Conservation (phyloP, 2,888 invertebrate genomes). For the Nesidiocoris tenuis region DNA sequence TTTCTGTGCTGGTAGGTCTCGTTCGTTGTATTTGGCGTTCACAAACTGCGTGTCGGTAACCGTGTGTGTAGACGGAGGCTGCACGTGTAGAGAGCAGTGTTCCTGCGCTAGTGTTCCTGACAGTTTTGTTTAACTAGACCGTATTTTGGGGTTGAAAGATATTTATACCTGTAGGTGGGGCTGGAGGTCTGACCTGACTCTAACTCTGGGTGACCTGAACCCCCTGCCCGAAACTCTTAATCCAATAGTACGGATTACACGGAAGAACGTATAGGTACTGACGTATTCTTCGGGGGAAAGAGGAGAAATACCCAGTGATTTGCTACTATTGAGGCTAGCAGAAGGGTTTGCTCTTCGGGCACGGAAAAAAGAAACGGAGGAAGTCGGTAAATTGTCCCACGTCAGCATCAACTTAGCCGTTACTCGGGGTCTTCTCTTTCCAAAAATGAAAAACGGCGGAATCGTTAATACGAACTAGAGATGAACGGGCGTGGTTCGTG, state of each 20-base stretch:
- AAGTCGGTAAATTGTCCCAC: conserved; percentile 4
- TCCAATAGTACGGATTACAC: not conserved
- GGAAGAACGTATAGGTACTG: not conserved
- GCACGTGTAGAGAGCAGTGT: not conserved
- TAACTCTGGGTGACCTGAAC: not conserved
- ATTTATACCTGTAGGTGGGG: conserved; percentile 7
- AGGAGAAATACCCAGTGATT: conserved; percentile 8
- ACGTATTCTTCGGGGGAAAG: not conserved
- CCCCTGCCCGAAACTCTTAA: not conserved
- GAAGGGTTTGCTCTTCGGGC: not conserved
- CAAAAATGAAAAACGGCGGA: no score
- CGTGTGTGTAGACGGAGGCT: not conserved
- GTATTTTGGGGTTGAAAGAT: conserved; percentile 23
- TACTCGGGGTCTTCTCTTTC: no score
- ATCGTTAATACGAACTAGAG: no score
- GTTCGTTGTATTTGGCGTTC: not conserved
- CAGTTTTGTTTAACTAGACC: conserved; percentile 28
- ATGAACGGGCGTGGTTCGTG: no score
- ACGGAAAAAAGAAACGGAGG: not conserved
- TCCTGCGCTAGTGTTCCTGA: conserved; percentile 24
- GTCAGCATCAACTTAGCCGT: not conserved
- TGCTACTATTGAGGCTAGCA: conserved; percentile 13
- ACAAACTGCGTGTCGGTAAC: not conserved
- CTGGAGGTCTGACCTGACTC: not conserved
- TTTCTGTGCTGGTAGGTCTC: not conserved